Percentiles rank a stretch among this genome's conserved stretches.
These are phyloP conservation scores for Anarhynchus alexandrinus DNA, from an alignment of 2,113 vertebrate species.

Conservation along the genomic window DNA sequence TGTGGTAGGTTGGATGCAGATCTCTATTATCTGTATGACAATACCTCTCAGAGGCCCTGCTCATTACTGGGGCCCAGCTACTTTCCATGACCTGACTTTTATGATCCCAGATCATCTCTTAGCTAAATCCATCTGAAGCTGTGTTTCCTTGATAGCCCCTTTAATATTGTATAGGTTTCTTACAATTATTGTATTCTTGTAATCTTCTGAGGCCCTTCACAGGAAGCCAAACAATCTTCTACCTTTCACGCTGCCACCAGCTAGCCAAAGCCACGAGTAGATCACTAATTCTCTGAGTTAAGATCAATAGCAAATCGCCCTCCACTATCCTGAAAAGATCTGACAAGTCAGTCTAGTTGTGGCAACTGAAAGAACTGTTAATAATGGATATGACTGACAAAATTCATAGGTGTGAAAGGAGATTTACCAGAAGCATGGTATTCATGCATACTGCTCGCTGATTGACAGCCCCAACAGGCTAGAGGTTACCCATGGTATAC, in stretches of 20 bases:
- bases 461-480: conserved; percentile 46
- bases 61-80: conserved; percentile 29
- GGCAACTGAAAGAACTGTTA: conserved; percentile 17
- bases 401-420: conserved; percentile 48
- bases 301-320: background rate
- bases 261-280: background rate
- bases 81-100: conserved; percentile 32
- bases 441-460: background rate
- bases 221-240: conserved; percentile 35
- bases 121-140: conserved; percentile 34
- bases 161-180: conserved; percentile 16
- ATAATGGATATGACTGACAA: conserved; percentile 46
- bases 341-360: background rate
- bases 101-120: conserved; percentile 30
- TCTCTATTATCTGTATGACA: conserved; percentile 50
- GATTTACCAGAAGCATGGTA: background rate
- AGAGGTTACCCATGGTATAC: conserved; percentile 51
- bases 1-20: conserved; percentile 42
- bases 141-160: conserved; percentile 20
- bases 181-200: background rate
- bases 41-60: conserved; percentile 8
- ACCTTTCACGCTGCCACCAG: background rate
- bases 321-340: background rate
- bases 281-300: background rate
- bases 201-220: conserved; percentile 27